phyloP scores from a whole-genome alignment of 2,888 invertebrate species.

The Diogma glabrata region DNA sequence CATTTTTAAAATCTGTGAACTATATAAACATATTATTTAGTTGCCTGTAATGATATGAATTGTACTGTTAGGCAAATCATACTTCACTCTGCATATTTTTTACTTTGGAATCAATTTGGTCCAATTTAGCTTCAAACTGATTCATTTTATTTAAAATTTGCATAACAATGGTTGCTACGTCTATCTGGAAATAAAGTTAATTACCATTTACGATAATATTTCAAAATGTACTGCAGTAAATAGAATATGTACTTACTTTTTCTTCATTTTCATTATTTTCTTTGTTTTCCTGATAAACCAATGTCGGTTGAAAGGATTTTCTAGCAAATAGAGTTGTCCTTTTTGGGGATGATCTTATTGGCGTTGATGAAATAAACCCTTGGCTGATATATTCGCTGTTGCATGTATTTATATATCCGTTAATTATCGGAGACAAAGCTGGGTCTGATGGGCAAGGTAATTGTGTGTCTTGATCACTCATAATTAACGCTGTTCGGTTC shows the following conservation, averaged over 20 bases:
- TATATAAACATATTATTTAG: no score
- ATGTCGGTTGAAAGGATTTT: background rate
- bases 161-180: no score
- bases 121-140: background rate
- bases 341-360: background rate
- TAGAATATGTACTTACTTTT: background rate
- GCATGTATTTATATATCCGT: background rate
- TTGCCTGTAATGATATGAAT: no score
- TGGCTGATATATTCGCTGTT: background rate
- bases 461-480: background rate
- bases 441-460: background rate
- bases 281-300: background rate
- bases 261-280: background rate
- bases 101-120: background rate
- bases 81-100: background rate
- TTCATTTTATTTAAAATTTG: no score
- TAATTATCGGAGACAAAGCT: background rate
- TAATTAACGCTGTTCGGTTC: no score
- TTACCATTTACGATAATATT: background rate
- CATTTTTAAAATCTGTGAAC: background rate
- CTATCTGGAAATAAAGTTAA: background rate
- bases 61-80: no score
- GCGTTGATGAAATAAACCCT: background rate
- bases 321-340: background rate
- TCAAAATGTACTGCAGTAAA: background rate